Base-by-base conservation (phyloP, 2,113 vertebrate species). In the Aythya baeri region DNA sequence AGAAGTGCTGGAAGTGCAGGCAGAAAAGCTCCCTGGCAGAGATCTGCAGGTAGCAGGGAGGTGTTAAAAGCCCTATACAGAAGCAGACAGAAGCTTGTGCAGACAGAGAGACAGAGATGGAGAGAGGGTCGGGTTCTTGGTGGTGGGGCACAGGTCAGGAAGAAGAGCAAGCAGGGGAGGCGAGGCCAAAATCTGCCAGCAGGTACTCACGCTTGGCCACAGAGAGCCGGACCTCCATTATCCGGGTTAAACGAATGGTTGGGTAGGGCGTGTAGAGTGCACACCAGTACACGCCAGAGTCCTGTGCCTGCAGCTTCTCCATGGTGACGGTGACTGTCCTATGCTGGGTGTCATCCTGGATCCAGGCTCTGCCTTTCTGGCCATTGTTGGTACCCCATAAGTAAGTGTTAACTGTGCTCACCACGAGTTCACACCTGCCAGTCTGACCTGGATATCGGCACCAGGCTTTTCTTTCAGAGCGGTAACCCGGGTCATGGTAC, bases 241-340 rank as follows among this genome's bases (percentile, higher is more conserved):
- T 6, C 13, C 0, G 10, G 31, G 17, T 13, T 3, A 0, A 14
- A 3, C 0, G 0, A 6, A 2, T 0, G 10, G 0, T 1, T 0
- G 6, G 2, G 23, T 61, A 0, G 11, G 0, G 1, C 0, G 3
- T 5, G 31, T 75, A 59, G 29, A n/a, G 13, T 1, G 57, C 86
- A 73, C 97, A 98, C 67, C 12, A 76, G 79, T 98, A 98, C 22
- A 81, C 9, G 1, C 97, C 95, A 0, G 83, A 70, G 84, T 98
- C 96, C 22, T 7, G 1, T 34, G 1, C 38, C 66, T 55, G 95
- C 84, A 98, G 94, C 17, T 83, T 67, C 23, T 7, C 2, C 83
- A 97, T 72, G 50, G 5, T 84, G 66, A 97, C 15, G 0, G 4
- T 23, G 22, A 86, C 0, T 3, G 3, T 4, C 4, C 15, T 0